Conservation (phyloP, 2,888 invertebrate species). For the Scaptomyza tumidula region DNA sequence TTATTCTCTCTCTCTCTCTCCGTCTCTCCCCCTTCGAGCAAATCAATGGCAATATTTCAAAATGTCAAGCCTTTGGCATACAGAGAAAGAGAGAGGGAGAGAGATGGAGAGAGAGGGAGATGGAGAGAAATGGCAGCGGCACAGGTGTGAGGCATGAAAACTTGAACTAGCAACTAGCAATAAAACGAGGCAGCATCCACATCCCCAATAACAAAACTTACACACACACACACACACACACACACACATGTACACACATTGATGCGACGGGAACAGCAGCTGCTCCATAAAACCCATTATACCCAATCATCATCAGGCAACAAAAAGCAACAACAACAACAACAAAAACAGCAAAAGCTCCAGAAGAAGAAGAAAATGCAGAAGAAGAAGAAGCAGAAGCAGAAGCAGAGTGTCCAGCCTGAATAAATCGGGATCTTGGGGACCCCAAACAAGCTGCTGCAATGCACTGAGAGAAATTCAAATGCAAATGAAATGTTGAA, state of each 20-base stretch:
- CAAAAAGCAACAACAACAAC: not conserved
- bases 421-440: slow-evolving; percentile 65
- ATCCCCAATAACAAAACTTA: not conserved
- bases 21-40: slow-evolving; percentile 46
- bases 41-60: slow-evolving; percentile 80
- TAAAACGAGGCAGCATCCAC: slow-evolving; percentile 43
- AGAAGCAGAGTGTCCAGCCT: slow-evolving; percentile 58
- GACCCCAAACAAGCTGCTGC: slow-evolving; percentile 27
- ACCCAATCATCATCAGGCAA: slow-evolving; percentile 76
- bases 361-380: not conserved
- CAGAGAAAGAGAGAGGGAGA: not conserved
- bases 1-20: slow-evolving; percentile 14
- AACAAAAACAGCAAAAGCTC: not conserved
- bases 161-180: slow-evolving; percentile 40
- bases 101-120: not conserved
- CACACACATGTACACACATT: slow-evolving; percentile 3
- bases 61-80: slow-evolving; percentile 67
- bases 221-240: slow-evolving; percentile 25
- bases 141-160: slow-evolving; percentile 77
- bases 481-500: too few species aligned
- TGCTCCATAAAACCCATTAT: slow-evolving; percentile 79
- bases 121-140: slow-evolving; percentile 14
- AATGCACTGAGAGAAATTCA: slow-evolving; percentile 16
- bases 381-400: slow-evolving; percentile 22
- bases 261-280: slow-evolving; percentile 62